Evolutionary conservation across 2,797 vertebrate genomes (phyloP).

Genomic region (Danio tinwini): DNA sequence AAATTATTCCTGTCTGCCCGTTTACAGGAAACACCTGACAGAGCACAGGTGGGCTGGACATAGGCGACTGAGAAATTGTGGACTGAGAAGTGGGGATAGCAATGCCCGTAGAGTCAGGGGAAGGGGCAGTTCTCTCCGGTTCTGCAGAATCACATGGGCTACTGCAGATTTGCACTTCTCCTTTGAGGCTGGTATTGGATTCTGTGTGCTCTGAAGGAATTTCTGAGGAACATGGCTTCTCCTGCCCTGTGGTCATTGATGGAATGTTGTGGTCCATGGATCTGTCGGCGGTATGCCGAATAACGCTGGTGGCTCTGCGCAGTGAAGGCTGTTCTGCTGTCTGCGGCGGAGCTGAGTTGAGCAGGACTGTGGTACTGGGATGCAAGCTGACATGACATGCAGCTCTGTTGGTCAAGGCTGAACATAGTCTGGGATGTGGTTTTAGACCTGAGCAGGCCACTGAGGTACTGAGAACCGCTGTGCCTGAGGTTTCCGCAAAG

Average conservation of each 20-base stretch:
- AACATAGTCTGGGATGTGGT: slow-evolving; percentile 51
- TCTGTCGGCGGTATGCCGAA: slow-evolving; percentile 86
- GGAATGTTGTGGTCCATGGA: slow-evolving; percentile 66
- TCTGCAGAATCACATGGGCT: slow-evolving; percentile 41
- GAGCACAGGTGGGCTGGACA: slow-evolving; percentile 80
- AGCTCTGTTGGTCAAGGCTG: slow-evolving; percentile 45
- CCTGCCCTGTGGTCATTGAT: slow-evolving; percentile 45
- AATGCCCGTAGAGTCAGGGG: slow-evolving; percentile 52
- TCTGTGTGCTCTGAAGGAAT: slow-evolving; percentile 41
- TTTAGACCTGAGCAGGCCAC: slow-evolving; percentile 59
- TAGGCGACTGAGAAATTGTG: slow-evolving; percentile 69
- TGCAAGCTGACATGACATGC: slow-evolving; percentile 35
- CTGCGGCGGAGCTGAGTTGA: slow-evolving; percentile 56
- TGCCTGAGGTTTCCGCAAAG: slow-evolving; percentile 78
- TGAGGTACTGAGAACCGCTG: slow-evolving; percentile 60
- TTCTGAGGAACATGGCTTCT: slow-evolving; percentile 52
- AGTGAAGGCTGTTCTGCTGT: slow-evolving; percentile 59
- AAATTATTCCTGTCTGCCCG: slow-evolving; percentile 81
- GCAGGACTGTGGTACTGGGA: slow-evolving; percentile 49
- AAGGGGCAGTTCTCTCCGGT: slow-evolving; percentile 59
- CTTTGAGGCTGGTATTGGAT: slow-evolving; percentile 13
- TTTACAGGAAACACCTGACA: slow-evolving; percentile 92
- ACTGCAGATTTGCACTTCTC: slow-evolving; percentile 43
- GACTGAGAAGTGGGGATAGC: slow-evolving; percentile 52
- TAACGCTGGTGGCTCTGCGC: slow-evolving; percentile 87